Evolutionary conservation across 2,113 vertebrate species (phyloP), one percentile per base, ranked within the genome.

Genomic region (Hippopotamus amphibius): DNA sequence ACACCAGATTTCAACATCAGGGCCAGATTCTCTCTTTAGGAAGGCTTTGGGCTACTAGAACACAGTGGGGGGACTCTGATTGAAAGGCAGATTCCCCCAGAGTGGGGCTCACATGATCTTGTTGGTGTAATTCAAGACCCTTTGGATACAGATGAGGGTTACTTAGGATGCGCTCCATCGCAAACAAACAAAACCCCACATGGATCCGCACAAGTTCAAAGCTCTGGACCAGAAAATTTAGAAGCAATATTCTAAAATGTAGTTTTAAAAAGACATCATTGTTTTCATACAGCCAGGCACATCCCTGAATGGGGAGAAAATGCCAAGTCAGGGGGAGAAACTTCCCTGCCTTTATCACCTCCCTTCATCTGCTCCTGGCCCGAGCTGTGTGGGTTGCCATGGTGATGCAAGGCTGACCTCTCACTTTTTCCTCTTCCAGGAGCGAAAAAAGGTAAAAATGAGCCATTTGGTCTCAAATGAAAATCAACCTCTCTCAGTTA

Each of bases 381-480:
- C 4, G 93, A 96, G 0, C 98, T 97, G 97, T 95, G 93, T 93
- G 97, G 96, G 99, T 99, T 99, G 98, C 99, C 98, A 99, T 99
- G 98, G 98, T 90, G 98, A 99, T 84, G 88, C 98, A 96, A 97
- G 98, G 96, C 98, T 99, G 98, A 98, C 99, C 98, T 99, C 99
- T 99, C 98, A 98, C 98, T 98, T 98, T 98, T 98, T 98, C 98
- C 98, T 99, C 97, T 98, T 98, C 97, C 97, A 98, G 98, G 97
- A 98, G 97, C 98, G 98, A 97, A 98, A 98, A 98, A 98, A 99
- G 98, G 98, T 98, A 99, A 98, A 98, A 98, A 98, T 84, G 97
- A 98, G 96, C 98, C 97, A 97, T 98, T 98, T 98, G 97, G 98
- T 97, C 97, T 98, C 93, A 93, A 98, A 98, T 98, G 97, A 98